These are phyloP conservation scores for Gallinago nigripennis DNA, from an alignment of 2,797 vertebrate species.

Conservation along the genomic window DNA sequence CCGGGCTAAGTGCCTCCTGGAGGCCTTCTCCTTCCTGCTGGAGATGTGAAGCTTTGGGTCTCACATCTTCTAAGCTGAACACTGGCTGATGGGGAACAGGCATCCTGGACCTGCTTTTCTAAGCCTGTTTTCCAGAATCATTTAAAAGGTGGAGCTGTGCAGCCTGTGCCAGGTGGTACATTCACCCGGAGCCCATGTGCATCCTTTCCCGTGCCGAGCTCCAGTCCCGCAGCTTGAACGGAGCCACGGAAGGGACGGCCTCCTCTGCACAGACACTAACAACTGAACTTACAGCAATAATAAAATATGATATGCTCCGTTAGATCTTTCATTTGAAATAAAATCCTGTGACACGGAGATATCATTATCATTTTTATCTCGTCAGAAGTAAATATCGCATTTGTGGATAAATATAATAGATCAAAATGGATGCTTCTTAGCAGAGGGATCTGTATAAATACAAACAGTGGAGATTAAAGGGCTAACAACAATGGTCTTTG, in stretches of 20 bases:
- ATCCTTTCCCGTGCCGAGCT: background rate
- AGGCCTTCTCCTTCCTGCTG: background rate
- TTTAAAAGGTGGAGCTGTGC: background rate
- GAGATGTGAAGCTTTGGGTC: background rate
- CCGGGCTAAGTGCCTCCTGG: background rate
- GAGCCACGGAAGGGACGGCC: background rate
- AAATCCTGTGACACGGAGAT: slow-evolving; percentile 34
- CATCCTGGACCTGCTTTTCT: background rate
- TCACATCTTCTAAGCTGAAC: background rate
- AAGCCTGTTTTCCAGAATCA: background rate
- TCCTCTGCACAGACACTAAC: background rate
- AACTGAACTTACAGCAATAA: slow-evolving; percentile 5
- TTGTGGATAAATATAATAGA: slow-evolving; percentile 44
- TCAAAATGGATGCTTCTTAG: background rate
- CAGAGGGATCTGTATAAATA: slow-evolving; percentile 1
- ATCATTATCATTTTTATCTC: slow-evolving; percentile 39
- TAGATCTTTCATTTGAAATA: slow-evolving; percentile 58
- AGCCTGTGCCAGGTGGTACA: background rate
- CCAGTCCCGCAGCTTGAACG: background rate
- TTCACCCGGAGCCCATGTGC: background rate
- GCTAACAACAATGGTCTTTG: background rate
- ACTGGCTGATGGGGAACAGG: background rate
- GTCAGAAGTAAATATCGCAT: slow-evolving; percentile 36
- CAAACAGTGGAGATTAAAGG: background rate
- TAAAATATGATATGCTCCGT: slow-evolving; percentile 12